A percentile compares a stretch with the other conserved stretches of the same genome.
Conservation (phyloP, 2,797 vertebrate genomes). For the Pteronotus mesoamericanus region DNA sequence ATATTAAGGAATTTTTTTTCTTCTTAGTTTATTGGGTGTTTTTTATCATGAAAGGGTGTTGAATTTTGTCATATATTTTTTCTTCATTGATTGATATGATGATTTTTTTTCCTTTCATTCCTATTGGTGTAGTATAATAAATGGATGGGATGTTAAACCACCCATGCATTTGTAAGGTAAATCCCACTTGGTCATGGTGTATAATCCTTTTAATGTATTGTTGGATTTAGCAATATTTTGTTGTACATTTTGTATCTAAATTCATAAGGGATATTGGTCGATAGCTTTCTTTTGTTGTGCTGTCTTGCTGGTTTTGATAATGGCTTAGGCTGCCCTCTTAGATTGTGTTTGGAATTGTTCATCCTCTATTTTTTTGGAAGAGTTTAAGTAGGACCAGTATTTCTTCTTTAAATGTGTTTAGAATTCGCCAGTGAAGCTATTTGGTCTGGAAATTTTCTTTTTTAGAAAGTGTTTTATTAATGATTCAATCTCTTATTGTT, state of each 20-base stretch:
- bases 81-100: background rate
- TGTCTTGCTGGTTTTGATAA: background rate
- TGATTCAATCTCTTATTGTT: background rate
- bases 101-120: background rate
- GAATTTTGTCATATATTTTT: slow-evolving; percentile 17
- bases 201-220: background rate
- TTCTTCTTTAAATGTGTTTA: background rate
- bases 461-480: background rate
- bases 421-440: background rate
- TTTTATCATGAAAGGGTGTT: background rate
- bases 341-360: background rate
- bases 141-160: background rate
- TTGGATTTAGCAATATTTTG: background rate
- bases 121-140: background rate
- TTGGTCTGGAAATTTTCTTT: background rate
- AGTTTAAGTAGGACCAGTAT: background rate
- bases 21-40: background rate
- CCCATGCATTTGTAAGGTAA: background rate
- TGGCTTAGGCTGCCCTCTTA: background rate
- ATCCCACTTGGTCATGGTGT: background rate
- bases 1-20: background rate
- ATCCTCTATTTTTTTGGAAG: background rate
- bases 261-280: background rate
- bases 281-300: background rate
- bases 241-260: background rate